Evolutionary conservation across 2,113 vertebrate species (phyloP), one percentile per base, ranked within the genome.

Genomic region (Osmerus mordax): DNA sequence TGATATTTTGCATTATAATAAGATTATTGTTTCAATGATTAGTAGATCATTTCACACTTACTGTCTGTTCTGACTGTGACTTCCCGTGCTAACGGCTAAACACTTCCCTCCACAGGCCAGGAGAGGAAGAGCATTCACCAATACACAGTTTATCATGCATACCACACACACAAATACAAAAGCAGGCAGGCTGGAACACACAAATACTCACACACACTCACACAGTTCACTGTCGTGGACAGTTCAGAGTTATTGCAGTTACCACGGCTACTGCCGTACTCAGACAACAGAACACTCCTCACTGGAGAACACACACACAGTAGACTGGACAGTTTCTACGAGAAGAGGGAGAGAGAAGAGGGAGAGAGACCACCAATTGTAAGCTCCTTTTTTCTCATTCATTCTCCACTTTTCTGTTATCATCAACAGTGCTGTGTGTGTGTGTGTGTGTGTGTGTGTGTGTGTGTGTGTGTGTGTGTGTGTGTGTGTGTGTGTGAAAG

Each of bases 91-190:
- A 32, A 65, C 21, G 29, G 72, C 72, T 80, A 74, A 51, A 78
- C 68, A 69, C 75, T 82, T 82, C 79, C 4, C 68, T 64, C 87
- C 87, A 74, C 72, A 83, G 85, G 84, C 52, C 16, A 23, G 2
- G 13, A 63, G 1, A 21, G 65, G 29, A 69, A 77, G 8, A 15
- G 4, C 65, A 77, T 63, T 41, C 4, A 75, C 56, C 0, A 15
- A 21, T 23, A 47, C 12, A 18, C 47, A 21, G 14, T 58, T 12
- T 41, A 53, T 51, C 53, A 6, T 41, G 32, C 23, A 52, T 36
- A 9, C 21, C 62, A 36, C 29, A 5, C 4, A 29, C 13, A 62
- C 60, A 29, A 15, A 32, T 7, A 32, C 29, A 32, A 32, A 32
- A 4, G 29, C 29, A 32, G 4, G 3, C 29, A 32, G 29, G 29